A percentile compares a stretch with the other conserved stretches of the same genome.
Conservation (phyloP, 1,140 invertebrate species). For the Halesus radiatus region DNA sequence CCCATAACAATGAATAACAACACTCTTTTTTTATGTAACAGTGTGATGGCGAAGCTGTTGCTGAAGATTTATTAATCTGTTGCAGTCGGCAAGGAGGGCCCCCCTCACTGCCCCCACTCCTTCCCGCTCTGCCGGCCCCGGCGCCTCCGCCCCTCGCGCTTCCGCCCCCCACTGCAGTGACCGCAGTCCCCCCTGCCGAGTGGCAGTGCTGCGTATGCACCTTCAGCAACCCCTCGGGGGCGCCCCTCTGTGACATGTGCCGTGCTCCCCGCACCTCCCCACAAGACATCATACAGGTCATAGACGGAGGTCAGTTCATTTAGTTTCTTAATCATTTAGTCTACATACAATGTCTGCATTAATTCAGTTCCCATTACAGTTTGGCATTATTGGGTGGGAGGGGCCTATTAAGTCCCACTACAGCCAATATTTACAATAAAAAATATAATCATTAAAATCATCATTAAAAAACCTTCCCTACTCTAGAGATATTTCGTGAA, state of each 20-base stretch:
- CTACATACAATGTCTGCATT: too few relatives aligned
- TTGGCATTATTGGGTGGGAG: too few relatives aligned
- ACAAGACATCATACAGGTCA: slow-evolving; percentile 45
- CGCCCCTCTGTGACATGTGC: slow-evolving; percentile 86
- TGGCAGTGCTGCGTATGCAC: slow-evolving; percentile 89
- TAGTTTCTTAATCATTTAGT: background rate
- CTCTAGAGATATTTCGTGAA: too few relatives aligned
- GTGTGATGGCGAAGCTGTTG: too few relatives aligned
- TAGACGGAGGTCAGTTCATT: slow-evolving; percentile 40
- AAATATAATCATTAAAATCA: too few relatives aligned
- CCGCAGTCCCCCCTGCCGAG: slow-evolving; percentile 50
- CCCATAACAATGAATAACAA: too few relatives aligned
- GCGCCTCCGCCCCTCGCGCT: background rate
- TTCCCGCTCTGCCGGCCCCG: background rate
- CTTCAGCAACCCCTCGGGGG: slow-evolving; percentile 81
- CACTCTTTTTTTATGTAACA: too few relatives aligned
- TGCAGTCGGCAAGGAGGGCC: background rate
- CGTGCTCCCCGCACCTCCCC: slow-evolving; percentile 72
- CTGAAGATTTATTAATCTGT: too few relatives aligned
- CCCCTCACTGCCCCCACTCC: background rate
- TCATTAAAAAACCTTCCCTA: too few relatives aligned
- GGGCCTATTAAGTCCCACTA: too few relatives aligned
- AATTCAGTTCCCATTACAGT: too few relatives aligned
- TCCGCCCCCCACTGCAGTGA: background rate
- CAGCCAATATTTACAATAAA: too few relatives aligned